phyloP scores from a whole-genome alignment of 1,140 invertebrate genomes.

The Hycleus cichorii region DNA sequence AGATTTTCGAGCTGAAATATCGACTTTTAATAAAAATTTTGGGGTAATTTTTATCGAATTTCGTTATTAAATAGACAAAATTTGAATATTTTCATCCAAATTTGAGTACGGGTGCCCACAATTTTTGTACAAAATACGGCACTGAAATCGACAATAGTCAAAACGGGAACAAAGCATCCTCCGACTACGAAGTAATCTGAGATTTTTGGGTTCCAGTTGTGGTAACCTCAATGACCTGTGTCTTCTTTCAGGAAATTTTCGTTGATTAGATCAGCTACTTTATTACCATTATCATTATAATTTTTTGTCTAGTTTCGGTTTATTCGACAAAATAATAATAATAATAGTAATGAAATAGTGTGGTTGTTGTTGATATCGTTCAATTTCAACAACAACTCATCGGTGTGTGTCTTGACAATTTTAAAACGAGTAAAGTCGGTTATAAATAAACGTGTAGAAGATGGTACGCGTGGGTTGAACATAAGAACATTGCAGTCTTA shows the following conservation, averaged over 20 bases:
- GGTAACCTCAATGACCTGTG: too few relatives aligned
- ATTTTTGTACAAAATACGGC: too few relatives aligned
- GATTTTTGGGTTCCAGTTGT: too few relatives aligned
- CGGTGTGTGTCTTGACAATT: slow-evolving; percentile 21
- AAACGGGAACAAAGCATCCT: too few relatives aligned
- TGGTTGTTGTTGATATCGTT: not conserved
- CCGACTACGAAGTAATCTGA: too few relatives aligned
- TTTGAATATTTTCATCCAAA: too few relatives aligned
- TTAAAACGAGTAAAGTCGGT: slow-evolving; percentile 28
- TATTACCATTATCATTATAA: not conserved
- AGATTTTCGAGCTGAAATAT: too few relatives aligned
- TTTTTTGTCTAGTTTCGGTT: not conserved
- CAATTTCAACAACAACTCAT: not conserved
- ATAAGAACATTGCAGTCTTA: slow-evolving; percentile 25
- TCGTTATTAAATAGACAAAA: too few relatives aligned
- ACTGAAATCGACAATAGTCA: too few relatives aligned
- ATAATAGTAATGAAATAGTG: not conserved
- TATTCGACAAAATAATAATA: not conserved
- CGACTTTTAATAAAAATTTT: too few relatives aligned
- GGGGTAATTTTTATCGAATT: too few relatives aligned
- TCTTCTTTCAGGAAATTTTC: not conserved
- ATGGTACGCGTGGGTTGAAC: slow-evolving; percentile 28
- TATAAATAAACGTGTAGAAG: slow-evolving; percentile 25
- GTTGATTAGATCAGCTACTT: slow-evolving; percentile 2
- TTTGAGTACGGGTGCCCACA: too few relatives aligned